These are phyloP conservation scores for Parapsyche elsis DNA, from an alignment of 1,140 invertebrate species.

Conservation along the genomic window DNA sequence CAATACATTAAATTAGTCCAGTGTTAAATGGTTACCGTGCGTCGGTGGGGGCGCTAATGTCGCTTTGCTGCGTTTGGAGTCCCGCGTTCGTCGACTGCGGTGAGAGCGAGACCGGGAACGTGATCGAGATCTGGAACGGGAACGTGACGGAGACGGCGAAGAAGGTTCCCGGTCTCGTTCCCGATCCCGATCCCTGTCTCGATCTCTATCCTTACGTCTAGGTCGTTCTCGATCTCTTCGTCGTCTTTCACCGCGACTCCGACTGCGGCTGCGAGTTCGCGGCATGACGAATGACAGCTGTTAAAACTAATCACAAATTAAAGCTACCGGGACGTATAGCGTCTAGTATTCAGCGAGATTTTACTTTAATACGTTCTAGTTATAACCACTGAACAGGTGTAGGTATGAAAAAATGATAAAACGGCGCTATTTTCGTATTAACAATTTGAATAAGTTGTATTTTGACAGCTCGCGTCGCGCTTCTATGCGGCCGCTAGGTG, in stretches of 20 bases:
- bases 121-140: background rate
- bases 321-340: too few relatives aligned
- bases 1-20: background rate
- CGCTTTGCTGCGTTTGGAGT: background rate
- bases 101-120: background rate
- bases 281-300: background rate
- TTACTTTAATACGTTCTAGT: too few relatives aligned
- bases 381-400: too few relatives aligned
- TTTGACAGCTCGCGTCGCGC: background rate
- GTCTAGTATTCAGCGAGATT: too few relatives aligned
- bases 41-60: background rate
- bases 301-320: too few relatives aligned
- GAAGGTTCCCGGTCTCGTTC: background rate
- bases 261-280: background rate
- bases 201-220: background rate
- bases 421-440: too few relatives aligned
- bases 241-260: background rate
- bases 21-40: background rate
- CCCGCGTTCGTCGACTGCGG: background rate
- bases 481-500: too few relatives aligned
- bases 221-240: background rate
- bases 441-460: too few relatives aligned
- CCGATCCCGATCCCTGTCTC: background rate
- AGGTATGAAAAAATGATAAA: too few relatives aligned
- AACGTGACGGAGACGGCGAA: background rate